Conservation (phyloP, 2,113 vertebrate genomes). For the Callipepla squamata region DNA sequence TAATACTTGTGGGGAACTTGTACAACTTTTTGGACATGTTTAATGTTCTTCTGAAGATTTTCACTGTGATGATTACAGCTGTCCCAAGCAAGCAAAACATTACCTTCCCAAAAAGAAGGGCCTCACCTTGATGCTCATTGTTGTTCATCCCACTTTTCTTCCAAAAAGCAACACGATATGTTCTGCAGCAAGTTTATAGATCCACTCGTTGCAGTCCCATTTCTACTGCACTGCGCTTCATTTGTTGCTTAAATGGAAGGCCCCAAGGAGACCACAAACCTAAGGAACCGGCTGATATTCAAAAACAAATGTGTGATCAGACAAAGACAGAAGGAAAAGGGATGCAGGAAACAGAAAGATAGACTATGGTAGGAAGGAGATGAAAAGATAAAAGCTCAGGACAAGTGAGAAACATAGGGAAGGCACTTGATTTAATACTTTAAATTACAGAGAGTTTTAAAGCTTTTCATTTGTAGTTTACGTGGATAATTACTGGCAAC, state of each 20-base stretch:
- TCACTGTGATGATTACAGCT: background rate
- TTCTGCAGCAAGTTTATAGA: slow-evolving; percentile 5
- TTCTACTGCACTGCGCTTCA: background rate
- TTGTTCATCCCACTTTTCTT: background rate
- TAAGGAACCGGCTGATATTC: background rate
- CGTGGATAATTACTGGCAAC: slow-evolving; percentile 1
- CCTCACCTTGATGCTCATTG: background rate
- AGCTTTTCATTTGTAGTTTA: background rate
- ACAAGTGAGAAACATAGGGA: background rate
- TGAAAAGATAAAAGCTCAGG: background rate
- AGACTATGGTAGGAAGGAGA: background rate
- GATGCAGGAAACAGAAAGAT: background rate
- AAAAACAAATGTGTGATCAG: background rate
- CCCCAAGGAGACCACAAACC: background rate
- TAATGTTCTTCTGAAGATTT: background rate
- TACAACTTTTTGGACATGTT: background rate
- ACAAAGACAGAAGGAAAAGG: background rate
- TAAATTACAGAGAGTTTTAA: background rate
- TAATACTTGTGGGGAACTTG: background rate
- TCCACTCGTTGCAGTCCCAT: background rate
- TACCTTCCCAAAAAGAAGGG: background rate
- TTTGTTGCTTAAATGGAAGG: background rate
- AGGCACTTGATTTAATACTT: background rate
- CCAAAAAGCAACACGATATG: background rate
- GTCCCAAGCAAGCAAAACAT: background rate